Evolutionary conservation across 2,888 invertebrate species (phyloP), one percentile per base, ranked within the genome.

Genomic region (Melitaea athalia): DNA sequence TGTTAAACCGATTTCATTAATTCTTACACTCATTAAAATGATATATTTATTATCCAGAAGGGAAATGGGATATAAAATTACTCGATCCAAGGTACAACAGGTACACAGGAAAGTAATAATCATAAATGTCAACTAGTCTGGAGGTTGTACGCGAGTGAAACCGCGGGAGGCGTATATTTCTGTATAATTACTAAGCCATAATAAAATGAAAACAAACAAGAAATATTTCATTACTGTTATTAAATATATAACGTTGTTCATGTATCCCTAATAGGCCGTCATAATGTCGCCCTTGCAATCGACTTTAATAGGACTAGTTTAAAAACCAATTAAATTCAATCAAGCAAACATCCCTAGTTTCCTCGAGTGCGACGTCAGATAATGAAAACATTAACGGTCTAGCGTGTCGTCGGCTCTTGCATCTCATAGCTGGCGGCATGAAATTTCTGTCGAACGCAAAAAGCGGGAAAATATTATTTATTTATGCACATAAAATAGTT

Each of bases 291-390:
- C 69, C 64, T 53, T 57, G 64, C 63, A 64, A 55, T 68, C 62
- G 59, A 64, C 52, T 43, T 81, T 83, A 80, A 83, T 75, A 79
- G 78, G 79, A 77, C 80, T 79, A 80, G 78, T 81, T 84, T 82
- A 82, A 81, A 84, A 84, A 79, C 79, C 84, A 85, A 87, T 88
- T 86, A 85, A 84, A 85, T 83, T 81, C 84, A 85, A 86, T 86
- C 81, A 82, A 75, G 77, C 81, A 79, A 73, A 63, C 73, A 67
- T 69, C 75, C 77, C 70, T 55, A 74, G 71, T 67, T 67, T 67
- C 65, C 67, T 59, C 63, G 57, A 57, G 43, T 59, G 59, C 57
- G 59, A 63, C 76, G 76, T 64, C 77, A 75, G 76, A 79, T 83
- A 81, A 84, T 84, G 79, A 81, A 84, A 82, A 82, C 79, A 82